phyloP scores from a whole-genome alignment of 2,888 invertebrate species.

The Mythimna loreyi region DNA sequence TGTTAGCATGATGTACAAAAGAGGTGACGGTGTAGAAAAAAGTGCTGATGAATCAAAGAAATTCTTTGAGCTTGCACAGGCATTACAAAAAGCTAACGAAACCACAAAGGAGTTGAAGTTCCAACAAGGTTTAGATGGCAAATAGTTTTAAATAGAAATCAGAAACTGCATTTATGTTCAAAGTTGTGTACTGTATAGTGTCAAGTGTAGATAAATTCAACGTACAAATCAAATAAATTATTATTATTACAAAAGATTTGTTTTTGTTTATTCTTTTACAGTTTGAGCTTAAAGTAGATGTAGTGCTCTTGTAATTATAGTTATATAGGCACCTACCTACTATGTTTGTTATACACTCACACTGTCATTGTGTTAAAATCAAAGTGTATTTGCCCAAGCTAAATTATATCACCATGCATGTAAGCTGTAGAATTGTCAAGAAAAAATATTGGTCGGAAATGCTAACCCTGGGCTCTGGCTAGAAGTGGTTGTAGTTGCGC shows the following conservation, averaged over 20 bases:
- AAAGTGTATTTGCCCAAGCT: no score
- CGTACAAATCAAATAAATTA: constrained; percentile 63
- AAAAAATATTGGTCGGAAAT: no score
- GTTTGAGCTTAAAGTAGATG: neutral
- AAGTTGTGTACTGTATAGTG: constrained; percentile 37
- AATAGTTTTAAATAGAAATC: constrained; percentile 52
- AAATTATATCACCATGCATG: no score
- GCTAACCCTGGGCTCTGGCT: no score
- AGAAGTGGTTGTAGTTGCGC: no score
- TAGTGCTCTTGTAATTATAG: no score
- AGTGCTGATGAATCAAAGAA: constrained; percentile 93
- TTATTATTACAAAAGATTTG: constrained; percentile 41
- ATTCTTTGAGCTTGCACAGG: constrained; percentile 93
- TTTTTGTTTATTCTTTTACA: constrained; percentile 9
- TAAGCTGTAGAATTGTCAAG: no score
- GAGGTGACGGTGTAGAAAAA: constrained; percentile 95
- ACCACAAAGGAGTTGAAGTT: constrained; percentile 89
- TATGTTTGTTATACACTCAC: no score
- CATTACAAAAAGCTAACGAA: constrained; percentile 92
- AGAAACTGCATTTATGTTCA: constrained; percentile 56
- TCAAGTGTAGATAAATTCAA: constrained; percentile 50
- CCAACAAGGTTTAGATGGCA: constrained; percentile 89
- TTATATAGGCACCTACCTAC: no score
- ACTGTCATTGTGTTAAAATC: no score
- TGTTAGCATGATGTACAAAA: constrained; percentile 96